Conservation (phyloP, 2,797 vertebrate species). For the Adrianichthys oophorus region DNA sequence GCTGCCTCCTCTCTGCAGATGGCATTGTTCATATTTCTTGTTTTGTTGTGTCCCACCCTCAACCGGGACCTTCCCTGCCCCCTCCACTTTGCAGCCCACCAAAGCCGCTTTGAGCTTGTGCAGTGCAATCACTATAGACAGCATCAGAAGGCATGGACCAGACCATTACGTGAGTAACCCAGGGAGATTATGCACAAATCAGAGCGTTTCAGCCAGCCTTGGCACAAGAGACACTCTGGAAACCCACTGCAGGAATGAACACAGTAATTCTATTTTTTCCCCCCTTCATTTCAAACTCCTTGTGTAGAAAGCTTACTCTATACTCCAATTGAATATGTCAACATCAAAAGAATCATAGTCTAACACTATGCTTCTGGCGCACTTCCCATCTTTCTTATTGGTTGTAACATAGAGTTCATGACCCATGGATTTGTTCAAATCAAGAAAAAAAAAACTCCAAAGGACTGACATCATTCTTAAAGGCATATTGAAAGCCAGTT, state of each 20-base stretch:
- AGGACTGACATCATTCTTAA: too few relatives aligned
- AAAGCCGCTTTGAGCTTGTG: conserved; percentile 73
- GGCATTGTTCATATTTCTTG: conserved; percentile 21
- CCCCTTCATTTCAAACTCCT: neutral
- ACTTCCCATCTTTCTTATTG: conserved; percentile 35
- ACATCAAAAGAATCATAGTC: conserved; percentile 63
- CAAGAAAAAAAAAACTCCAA: conserved; percentile 9
- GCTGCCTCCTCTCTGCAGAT: neutral
- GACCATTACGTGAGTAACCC: conserved; percentile 46
- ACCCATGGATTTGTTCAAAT: conserved; percentile 34
- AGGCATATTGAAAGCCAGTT: too few relatives aligned
- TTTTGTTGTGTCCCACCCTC: conserved; percentile 48
- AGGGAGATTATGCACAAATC: conserved; percentile 46
- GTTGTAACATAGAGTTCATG: conserved; percentile 34
- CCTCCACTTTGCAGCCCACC: conserved; percentile 36
- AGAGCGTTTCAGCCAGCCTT: conserved; percentile 31
- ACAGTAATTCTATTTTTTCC: conserved; percentile 2
- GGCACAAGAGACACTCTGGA: conserved; percentile 24
- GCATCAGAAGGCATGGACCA: conserved; percentile 57
- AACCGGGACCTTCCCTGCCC: conserved; percentile 36
- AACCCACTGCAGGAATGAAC: conserved; percentile 26
- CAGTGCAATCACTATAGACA: conserved; percentile 66
- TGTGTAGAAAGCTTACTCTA: conserved; percentile 23
- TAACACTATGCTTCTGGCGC: conserved; percentile 23
- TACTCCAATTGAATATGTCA: conserved; percentile 27